Evolutionary conservation across 2,797 vertebrate genomes (phyloP), one percentile per base, ranked within the genome.

Genomic region (Mus spretus): DNA sequence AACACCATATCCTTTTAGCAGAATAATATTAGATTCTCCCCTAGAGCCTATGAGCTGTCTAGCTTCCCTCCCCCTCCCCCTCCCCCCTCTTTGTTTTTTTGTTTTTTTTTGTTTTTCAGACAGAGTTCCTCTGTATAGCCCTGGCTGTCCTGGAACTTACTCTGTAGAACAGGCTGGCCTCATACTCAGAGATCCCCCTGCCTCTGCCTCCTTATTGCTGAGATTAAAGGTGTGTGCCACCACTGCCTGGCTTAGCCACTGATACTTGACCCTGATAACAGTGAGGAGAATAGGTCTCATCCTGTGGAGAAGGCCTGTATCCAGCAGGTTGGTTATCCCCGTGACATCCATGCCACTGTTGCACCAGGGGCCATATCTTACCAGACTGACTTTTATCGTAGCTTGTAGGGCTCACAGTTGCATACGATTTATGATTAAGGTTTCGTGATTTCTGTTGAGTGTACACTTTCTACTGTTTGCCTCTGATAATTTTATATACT

Each of bases 361-460:
- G 15, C 2, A 12, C 81, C 57, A 44, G 57, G 15, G 37, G 14
- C 1, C 57, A 19, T 19, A 19, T 47, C 81, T 63, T 63, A 63
- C 37, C 40, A 83, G 59, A 28, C 81, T 31, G 37, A 10, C 61
- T 28, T 55, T 44, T 44, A 63, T 17, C 31, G 37, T 40, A 40
- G 57, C 24, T 40, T 40, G 57, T 61, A 26, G 37, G 57, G 22
- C 28, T 61, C 80, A 61, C n/a, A 44, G 14, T 82, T 82, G 80
- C 22, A 28, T 26, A 40, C 28, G n/a, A 28, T 57, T 57, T 55
- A 81, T 61, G 13, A 17, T 81, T 81, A 59, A 59, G 57, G 34
- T 82, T 89, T 81, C 31, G 47, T 90, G 59, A 89, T 93, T 95
- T 87, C 63, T 77, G 2, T 75, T 89, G 63, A n/a, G 40, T 53